Base-by-base conservation (phyloP, 2,797 vertebrate genomes). In the Limosa lapponica region DNA sequence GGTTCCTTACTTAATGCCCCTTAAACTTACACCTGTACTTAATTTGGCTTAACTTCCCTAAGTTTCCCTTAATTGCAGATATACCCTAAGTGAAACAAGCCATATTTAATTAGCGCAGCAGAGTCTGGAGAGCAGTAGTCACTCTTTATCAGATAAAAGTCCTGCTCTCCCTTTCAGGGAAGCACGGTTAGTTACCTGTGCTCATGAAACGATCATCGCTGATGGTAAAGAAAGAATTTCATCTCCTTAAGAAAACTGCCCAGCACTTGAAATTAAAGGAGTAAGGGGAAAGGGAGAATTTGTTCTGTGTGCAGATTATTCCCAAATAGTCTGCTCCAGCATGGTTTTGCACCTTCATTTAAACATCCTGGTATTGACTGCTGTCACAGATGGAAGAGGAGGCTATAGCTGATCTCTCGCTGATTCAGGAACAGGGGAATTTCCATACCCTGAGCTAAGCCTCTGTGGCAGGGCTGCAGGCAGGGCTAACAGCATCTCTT, bases 11-110 rank as follows among this genome's bases (percentile, higher is more conserved):
- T 62, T 95, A 94, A 71, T 71, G 65, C 78, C 64, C 48, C 87
- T 95, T 90, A 80, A 82, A 82, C 57, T 92, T 93, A 66, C 43
- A 80, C 84, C 89, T 93, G 55, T 82, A 70, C 34, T 80, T 89
- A 80, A 85, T 94, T 92, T 94, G 83, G 39, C 55, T 92, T 87
- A 64, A 51, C 59, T 92, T 52, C 39, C 74, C 43, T 80, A 57
- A 74, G 58, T 88, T 94, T 90, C 41, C 41, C 15, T 85, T 92
- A 79, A 90, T 55, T 94, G 78, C 25, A 72, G 62, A 18, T 73
- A 20, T 14, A 81, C 28, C 25, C 51, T 25, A 41, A 55, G 70
- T 87, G 67, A 94, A 92, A 67, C 72, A 95, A 92, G 67, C 78
- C 48, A 2, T 87, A 39, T 80, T 73, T 52, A 86, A 91, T 85